A percentile compares a stretch with the other conserved stretches of the same genome.
Evolutionary conservation across 2,113 vertebrate genomes (phyloP).

Genomic region (Vulpes ferrilata): DNA sequence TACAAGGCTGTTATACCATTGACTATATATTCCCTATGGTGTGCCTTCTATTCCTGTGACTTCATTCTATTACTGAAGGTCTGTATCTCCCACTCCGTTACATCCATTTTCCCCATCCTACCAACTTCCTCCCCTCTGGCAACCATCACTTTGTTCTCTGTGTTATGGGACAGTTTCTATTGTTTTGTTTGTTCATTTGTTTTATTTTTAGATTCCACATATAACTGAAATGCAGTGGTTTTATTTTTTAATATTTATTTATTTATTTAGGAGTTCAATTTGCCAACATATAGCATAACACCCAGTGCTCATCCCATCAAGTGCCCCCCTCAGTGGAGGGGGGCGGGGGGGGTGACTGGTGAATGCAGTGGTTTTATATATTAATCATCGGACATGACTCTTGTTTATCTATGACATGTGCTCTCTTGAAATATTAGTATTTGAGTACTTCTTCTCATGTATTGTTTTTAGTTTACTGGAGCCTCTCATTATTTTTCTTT

Average conservation of each 20-base stretch:
- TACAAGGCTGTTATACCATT: neutral
- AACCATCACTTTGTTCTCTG: neutral
- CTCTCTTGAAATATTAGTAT: neutral
- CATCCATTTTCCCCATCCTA: neutral
- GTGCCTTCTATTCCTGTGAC: neutral
- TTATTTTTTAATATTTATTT: neutral
- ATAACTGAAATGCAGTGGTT: neutral
- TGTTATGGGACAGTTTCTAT: neutral
- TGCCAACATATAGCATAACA: too few relatives aligned
- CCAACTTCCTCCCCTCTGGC: neutral
- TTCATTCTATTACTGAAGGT: neutral
- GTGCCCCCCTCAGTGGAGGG: too few relatives aligned
- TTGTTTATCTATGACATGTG: neutral
- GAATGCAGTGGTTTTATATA: neutral
- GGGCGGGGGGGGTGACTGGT: too few relatives aligned
- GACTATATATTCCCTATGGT: neutral
- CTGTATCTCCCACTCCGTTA: neutral
- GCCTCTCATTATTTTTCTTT: neutral
- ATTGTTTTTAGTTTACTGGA: neutral
- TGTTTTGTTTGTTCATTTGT: neutral
- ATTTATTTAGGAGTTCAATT: too few relatives aligned
- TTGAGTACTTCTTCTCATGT: neutral
- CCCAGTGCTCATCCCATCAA: too few relatives aligned
- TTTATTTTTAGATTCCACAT: neutral
- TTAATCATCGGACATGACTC: neutral